These are phyloP conservation scores for Seriola aureovittata DNA, from an alignment of 2,113 vertebrate genomes.

Conservation along the genomic window DNA sequence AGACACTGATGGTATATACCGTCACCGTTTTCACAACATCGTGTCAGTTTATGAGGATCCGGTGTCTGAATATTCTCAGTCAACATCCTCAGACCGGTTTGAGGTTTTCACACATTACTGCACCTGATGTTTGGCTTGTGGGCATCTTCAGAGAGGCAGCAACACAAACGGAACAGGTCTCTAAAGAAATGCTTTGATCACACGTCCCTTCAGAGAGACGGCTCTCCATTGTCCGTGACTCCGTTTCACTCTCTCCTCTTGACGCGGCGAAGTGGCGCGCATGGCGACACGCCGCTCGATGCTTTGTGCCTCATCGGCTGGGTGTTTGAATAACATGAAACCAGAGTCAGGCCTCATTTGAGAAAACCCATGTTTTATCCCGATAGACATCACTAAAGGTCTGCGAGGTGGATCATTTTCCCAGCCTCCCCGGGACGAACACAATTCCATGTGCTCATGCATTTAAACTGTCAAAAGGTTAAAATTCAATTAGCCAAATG, in stretches of 20 bases:
- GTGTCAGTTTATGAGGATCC: constrained; percentile 67
- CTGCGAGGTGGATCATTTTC: constrained; percentile 60
- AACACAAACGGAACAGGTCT: constrained; percentile 46
- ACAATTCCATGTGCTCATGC: constrained; percentile 52
- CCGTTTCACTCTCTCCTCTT: constrained; percentile 61
- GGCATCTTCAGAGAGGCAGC: constrained; percentile 60
- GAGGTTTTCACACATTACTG: constrained; percentile 60
- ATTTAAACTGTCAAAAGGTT: constrained; percentile 57
- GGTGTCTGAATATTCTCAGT: constrained; percentile 53
- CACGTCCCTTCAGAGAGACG: constrained; percentile 24
- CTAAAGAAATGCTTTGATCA: constrained; percentile 65
- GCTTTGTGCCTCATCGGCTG: background rate
- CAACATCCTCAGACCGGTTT: constrained; percentile 36
- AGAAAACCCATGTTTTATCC: constrained; percentile 48
- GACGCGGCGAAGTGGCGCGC: constrained; percentile 13
- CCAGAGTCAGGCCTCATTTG: constrained; percentile 53
- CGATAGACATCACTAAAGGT: constrained; percentile 49
- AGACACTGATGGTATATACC: constrained; percentile 74
- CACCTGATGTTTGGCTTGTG: constrained; percentile 63
- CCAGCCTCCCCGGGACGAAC: constrained; percentile 33
- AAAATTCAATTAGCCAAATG: constrained; percentile 53
- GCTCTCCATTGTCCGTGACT: constrained; percentile 47
- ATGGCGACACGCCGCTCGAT: constrained; percentile 16
- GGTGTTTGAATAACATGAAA: constrained; percentile 47
- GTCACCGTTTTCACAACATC: constrained; percentile 76